phyloP scores from a whole-genome alignment of 1,140 invertebrate genomes.

The Plodia interpunctella region DNA sequence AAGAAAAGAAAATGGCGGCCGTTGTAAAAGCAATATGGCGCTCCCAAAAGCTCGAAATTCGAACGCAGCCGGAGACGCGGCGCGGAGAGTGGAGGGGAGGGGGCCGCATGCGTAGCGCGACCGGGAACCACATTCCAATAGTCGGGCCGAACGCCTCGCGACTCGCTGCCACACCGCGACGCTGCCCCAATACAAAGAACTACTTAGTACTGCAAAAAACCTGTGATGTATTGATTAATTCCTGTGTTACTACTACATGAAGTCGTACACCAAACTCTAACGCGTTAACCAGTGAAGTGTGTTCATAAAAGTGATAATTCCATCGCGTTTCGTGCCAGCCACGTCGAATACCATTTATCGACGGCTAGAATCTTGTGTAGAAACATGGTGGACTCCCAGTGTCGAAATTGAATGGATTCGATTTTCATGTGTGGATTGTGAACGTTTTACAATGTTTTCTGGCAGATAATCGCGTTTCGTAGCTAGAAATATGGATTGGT shows the following conservation, averaged over 20 bases:
- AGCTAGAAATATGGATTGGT: constrained; percentile 66
- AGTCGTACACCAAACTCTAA: constrained; percentile 20
- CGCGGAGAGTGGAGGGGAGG: constrained; percentile 29
- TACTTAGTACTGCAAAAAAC: constrained; percentile 74
- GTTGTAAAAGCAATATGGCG: constrained; percentile 11
- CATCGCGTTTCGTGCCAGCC: constrained; percentile 48
- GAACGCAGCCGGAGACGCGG: constrained; percentile 48
- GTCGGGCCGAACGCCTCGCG: constrained; percentile 61
- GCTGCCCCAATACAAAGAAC: constrained; percentile 71
- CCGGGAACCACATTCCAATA: constrained; percentile 64
- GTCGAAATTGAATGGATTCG: constrained; percentile 51
- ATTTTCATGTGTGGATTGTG: constrained; percentile 59
- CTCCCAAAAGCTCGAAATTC: constrained; percentile 39
- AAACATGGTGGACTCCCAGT: constrained; percentile 66
- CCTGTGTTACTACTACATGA: constrained; percentile 20
- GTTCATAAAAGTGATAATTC: constrained; percentile 33
- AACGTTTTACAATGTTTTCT: constrained; percentile 38
- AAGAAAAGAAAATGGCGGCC: constrained; percentile 26
- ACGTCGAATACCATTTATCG: constrained; percentile 76
- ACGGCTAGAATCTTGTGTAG: constrained; percentile 70
- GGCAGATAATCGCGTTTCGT: constrained; percentile 34
- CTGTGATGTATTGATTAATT: constrained; percentile 78
- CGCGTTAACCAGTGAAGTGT: constrained; percentile 10
- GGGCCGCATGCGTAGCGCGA: constrained; percentile 60
- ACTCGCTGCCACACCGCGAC: constrained; percentile 42